These are phyloP conservation scores for Darevskia mixta DNA, from an alignment of 2,797 vertebrate genomes.

Conservation along the genomic window DNA sequence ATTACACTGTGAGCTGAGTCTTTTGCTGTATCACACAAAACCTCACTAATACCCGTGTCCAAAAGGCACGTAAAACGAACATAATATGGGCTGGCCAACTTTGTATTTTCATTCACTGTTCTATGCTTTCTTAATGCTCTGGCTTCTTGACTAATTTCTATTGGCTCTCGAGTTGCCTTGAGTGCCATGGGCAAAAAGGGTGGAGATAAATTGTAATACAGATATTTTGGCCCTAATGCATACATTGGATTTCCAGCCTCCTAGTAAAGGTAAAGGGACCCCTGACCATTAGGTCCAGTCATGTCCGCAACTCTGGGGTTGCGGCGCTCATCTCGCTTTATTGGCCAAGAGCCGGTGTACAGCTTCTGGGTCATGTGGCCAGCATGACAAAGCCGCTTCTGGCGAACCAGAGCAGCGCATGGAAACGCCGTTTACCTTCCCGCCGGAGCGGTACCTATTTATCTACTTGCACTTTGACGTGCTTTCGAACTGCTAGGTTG, in stretches of 20 bases:
- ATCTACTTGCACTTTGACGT: too few species aligned
- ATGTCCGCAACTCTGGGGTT: too few species aligned
- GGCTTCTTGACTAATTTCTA: not conserved
- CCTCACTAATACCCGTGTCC: not conserved
- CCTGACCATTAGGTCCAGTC: too few species aligned
- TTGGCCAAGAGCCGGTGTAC: too few species aligned
- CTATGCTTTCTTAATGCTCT: not conserved
- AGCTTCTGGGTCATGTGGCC: too few species aligned
- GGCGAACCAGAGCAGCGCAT: too few species aligned
- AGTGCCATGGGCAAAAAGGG: not conserved
- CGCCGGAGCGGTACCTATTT: too few species aligned
- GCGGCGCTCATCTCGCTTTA: too few species aligned
- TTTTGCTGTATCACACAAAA: not conserved
- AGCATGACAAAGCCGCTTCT: too few species aligned
- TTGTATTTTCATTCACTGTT: not conserved
- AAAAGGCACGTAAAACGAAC: not conserved
- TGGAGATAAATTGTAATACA: not conserved
- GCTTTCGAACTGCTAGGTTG: too few species aligned
- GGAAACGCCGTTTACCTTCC: too few species aligned
- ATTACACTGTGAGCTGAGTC: not conserved
- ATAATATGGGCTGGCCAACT: not conserved
- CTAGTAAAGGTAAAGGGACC: not conserved
- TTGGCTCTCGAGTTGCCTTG: not conserved
- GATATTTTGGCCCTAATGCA: not conserved
- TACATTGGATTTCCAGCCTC: not conserved